Percentiles rank a stretch among this genome's conserved stretches.
Conservation (phyloP, 2,888 invertebrate species). For the Tuta absoluta region DNA sequence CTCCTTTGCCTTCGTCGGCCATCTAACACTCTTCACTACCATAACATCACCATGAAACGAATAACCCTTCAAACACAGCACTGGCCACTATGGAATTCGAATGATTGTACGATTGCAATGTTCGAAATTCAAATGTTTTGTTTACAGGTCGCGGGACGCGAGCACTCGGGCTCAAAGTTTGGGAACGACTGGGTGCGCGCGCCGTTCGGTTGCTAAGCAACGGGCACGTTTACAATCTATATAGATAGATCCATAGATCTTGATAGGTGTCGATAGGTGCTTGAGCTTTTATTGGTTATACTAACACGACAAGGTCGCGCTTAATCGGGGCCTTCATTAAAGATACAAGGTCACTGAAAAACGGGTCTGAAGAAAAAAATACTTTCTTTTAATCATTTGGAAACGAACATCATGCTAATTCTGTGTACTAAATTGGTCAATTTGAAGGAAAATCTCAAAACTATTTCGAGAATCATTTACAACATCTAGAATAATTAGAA, state of each 20-base stretch:
- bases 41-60: slow-evolving; percentile 44
- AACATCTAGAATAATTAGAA: too few species aligned
- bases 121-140: slow-evolving; percentile 38
- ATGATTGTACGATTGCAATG: not conserved
- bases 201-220: slow-evolving; percentile 64
- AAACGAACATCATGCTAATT: too few species aligned
- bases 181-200: slow-evolving; percentile 73
- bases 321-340: not conserved
- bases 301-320: slow-evolving; percentile 1
- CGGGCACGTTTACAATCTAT: slow-evolving; percentile 39
- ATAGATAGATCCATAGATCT: slow-evolving; percentile 3
- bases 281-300: slow-evolving; percentile 8
- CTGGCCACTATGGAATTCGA: not conserved
- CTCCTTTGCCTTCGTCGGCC: slow-evolving; percentile 65
- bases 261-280: not conserved
- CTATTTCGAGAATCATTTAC: too few species aligned
- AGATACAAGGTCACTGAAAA: not conserved
- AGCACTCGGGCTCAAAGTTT: slow-evolving; percentile 50
- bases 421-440: too few species aligned
- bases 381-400: too few species aligned
- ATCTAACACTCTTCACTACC: slow-evolving; percentile 42
- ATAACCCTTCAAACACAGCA: slow-evolving; percentile 18
- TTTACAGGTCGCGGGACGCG: slow-evolving; percentile 56
- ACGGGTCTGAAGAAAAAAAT: not conserved
- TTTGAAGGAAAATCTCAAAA: too few species aligned